These are phyloP conservation scores for Gymnopithys bicolor DNA, from an alignment of 2,797 vertebrate genomes.

Conservation along the genomic window DNA sequence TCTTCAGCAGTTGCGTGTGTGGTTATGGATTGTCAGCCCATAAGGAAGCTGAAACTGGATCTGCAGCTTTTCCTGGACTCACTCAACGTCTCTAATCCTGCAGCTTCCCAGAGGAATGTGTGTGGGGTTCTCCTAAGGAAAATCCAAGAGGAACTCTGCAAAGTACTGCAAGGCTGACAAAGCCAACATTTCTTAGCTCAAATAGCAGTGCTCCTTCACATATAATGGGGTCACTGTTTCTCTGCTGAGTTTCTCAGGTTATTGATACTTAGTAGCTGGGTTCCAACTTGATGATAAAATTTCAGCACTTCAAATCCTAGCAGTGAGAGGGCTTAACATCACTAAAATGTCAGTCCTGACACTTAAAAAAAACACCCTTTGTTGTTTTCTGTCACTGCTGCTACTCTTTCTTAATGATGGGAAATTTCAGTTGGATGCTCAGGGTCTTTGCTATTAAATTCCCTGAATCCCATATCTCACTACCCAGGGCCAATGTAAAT, in stretches of 20 bases:
- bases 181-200: background rate
- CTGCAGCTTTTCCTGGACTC: background rate
- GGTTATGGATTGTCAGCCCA: background rate
- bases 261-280: constrained; percentile 25
- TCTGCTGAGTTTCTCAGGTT: background rate
- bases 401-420: background rate
- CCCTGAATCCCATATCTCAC: background rate
- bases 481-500: background rate
- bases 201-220: constrained; percentile 3
- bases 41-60: background rate
- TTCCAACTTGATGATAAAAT: constrained; percentile 37
- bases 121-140: background rate
- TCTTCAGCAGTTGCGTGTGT: background rate
- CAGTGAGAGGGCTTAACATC: constrained; percentile 13
- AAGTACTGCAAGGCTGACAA: background rate
- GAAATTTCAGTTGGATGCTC: background rate
- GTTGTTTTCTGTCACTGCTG: background rate
- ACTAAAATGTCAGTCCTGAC: background rate
- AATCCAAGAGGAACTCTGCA: background rate
- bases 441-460: background rate
- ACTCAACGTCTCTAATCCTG: background rate
- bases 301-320: constrained; percentile 7
- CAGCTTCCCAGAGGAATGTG: background rate
- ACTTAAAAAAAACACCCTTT: background rate
- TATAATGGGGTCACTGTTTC: constrained; percentile 21